Base-by-base conservation (phyloP, 2,113 vertebrate species). In the Sinocyclocheilus grahami region DNA sequence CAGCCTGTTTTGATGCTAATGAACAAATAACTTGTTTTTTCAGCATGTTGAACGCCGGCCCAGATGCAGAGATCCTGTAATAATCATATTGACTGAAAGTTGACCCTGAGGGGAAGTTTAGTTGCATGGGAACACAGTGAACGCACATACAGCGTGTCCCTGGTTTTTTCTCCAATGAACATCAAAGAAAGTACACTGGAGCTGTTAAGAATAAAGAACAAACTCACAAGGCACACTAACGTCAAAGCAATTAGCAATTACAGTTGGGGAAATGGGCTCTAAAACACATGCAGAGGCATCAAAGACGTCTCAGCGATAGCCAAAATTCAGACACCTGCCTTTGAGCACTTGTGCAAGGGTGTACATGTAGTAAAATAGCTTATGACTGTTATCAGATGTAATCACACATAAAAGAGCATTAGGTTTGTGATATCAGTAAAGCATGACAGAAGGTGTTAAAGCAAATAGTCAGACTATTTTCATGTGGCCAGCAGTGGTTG, bases 121-220 rank as follows among this genome's bases (percentile, higher is more conserved):
- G 60, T 67, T 75, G 46, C 75, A 58, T 65, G 79, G 85, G 91
- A 91, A 93, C 90, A 84, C 42, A 62, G 60, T 86, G 89, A 90
- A 88, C 87, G 58, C 37, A 81, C 75, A 72, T 33, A 60, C 67
- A 72, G 1, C 22, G 69, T 20, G 48, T 77, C 87, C 90, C 89
- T 92, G 89, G 87, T 85, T 86, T 87, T 89, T 86, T 90, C 20
- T 53, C 5, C 20, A 82, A 86, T 58, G 51, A 74, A 48, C 37
- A 22, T 42, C 10, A 33, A 69, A 53, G 51, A 77, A 37, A 39
- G n/a, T 83, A 63, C 79, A 78, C 6, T 22, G 11, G 3, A 11
- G 69, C 33, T 58, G 8, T 83, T 74, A 39, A 37, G 48, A 72
- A 84, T 39, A 58, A 53, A 83, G 30, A 84, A 53, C 3, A 5